Evolutionary conservation across 2,888 invertebrate genomes (phyloP).

Genomic region (Conus canariensis): DNA sequence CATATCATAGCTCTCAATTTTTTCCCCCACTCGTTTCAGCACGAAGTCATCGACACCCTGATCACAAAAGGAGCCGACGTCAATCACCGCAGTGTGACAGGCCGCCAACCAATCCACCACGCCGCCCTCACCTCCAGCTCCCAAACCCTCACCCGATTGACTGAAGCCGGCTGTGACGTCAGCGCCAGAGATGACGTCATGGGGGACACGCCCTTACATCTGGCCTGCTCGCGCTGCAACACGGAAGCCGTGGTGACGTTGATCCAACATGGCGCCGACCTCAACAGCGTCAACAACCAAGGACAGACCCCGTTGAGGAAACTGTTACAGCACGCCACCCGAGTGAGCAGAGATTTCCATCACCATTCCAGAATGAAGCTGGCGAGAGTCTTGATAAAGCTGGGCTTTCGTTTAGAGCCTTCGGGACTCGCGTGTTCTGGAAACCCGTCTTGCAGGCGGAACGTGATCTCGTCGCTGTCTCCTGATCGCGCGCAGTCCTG

Average conservation of each 20-base stretch:
- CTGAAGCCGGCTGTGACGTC: conserved; percentile 35
- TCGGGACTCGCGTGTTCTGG: not conserved
- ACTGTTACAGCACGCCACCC: conserved; percentile 19
- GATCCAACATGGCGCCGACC: conserved; percentile 28
- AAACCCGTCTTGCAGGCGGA: not conserved
- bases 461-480: not conserved
- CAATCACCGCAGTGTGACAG: conserved; percentile 34
- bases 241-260: conserved; percentile 10
- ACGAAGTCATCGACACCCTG: not conserved
- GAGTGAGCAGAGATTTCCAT: conserved; percentile 24
- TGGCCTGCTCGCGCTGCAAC: conserved; percentile 35
- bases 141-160: conserved; percentile 6
- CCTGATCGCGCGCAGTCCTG: not conserved
- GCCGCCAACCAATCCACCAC: conserved; percentile 35
- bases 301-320: conserved; percentile 34
- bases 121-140: conserved; percentile 23
- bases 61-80: conserved; percentile 22
- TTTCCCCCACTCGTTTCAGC: not conserved
- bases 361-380: conserved; percentile 6
- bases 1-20: too few relatives aligned
- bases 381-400: conserved; percentile 2
- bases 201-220: conserved; percentile 38
- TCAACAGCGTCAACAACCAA: conserved; percentile 18
- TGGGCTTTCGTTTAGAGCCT: conserved; percentile 21
- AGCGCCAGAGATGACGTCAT: conserved; percentile 26